phyloP scores from a whole-genome alignment of 1,140 invertebrate species.

The Cyphomyrmex costatus region DNA sequence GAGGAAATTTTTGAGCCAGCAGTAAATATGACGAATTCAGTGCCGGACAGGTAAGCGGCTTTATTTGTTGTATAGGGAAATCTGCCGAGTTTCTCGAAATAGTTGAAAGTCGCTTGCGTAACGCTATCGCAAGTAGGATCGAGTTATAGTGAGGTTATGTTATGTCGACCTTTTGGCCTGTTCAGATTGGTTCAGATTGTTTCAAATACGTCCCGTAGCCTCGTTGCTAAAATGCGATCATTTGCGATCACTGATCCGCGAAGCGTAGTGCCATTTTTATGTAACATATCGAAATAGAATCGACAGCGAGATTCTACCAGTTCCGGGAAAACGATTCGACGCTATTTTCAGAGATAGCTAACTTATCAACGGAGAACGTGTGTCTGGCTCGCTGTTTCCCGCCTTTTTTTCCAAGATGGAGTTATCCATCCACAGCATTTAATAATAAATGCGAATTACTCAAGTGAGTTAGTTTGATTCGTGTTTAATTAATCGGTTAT shows the following conservation, averaged over 20 bases:
- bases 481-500: too few relatives aligned
- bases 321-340: constrained; percentile 23
- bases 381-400: background rate
- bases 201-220: background rate
- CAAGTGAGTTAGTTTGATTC: background rate
- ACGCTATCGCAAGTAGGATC: constrained; percentile 35
- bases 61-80: background rate
- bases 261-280: background rate
- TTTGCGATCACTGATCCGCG: background rate
- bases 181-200: background rate
- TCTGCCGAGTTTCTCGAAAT: background rate
- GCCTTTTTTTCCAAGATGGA: constrained; percentile 29
- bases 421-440: too few relatives aligned
- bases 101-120: constrained; percentile 8
- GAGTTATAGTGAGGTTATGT: constrained; percentile 77
- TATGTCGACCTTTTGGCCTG: constrained; percentile 26
- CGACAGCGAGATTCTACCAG: background rate
- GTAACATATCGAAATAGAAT: background rate
- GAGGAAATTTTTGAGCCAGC: constrained; percentile 51
- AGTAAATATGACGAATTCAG: constrained; percentile 75
- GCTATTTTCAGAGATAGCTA: constrained; percentile 3
- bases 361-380: constrained; percentile 39
- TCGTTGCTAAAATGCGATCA: too few relatives aligned
- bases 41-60: constrained; percentile 78
- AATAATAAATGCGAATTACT: background rate